Conservation (phyloP, 2,797 vertebrate species). For the Harpagifer antarcticus region DNA sequence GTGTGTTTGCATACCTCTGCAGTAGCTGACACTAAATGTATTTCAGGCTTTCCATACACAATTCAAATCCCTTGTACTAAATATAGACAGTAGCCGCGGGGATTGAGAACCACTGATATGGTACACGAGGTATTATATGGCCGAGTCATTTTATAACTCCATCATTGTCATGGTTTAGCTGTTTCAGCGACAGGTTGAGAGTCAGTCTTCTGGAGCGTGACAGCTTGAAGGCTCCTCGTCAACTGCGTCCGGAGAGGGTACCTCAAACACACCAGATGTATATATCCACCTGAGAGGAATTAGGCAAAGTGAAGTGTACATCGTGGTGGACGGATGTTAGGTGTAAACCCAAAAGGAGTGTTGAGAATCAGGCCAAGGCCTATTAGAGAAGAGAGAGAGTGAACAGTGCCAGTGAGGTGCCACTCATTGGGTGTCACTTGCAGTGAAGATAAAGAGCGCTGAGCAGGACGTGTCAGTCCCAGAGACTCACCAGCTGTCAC, state of each 20-base stretch:
- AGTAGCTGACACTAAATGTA: slow-evolving; percentile 28
- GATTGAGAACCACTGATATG: slow-evolving; percentile 57
- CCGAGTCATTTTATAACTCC: slow-evolving; percentile 50
- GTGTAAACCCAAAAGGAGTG: slow-evolving; percentile 54
- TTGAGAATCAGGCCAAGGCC: slow-evolving; percentile 55
- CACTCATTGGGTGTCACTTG: slow-evolving; percentile 64
- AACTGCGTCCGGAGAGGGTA: slow-evolving; percentile 26
- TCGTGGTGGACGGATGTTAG: slow-evolving; percentile 30
- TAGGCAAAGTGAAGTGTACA: slow-evolving; percentile 33
- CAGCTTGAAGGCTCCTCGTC: slow-evolving; percentile 43
- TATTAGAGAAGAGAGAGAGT: slow-evolving; percentile 45
- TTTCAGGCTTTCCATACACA: slow-evolving; percentile 39
- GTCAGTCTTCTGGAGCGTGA: slow-evolving; percentile 43
- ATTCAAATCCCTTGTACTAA: slow-evolving; percentile 62
- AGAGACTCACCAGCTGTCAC: slow-evolving; percentile 66
- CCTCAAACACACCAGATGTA: slow-evolving; percentile 19
- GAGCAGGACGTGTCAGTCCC: slow-evolving; percentile 60
- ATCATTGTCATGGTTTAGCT: slow-evolving; percentile 60
- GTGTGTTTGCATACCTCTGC: slow-evolving; percentile 20
- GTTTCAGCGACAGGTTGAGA: slow-evolving; percentile 58
- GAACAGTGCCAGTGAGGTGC: slow-evolving; percentile 58
- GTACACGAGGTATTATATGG: slow-evolving; percentile 43
- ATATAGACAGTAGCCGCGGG: slow-evolving; percentile 58
- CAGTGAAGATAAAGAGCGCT: slow-evolving; percentile 62
- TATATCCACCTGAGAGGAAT: slow-evolving; percentile 37